Conservation (phyloP, 2,113 vertebrate genomes). For the Trogon melanurus region DNA sequence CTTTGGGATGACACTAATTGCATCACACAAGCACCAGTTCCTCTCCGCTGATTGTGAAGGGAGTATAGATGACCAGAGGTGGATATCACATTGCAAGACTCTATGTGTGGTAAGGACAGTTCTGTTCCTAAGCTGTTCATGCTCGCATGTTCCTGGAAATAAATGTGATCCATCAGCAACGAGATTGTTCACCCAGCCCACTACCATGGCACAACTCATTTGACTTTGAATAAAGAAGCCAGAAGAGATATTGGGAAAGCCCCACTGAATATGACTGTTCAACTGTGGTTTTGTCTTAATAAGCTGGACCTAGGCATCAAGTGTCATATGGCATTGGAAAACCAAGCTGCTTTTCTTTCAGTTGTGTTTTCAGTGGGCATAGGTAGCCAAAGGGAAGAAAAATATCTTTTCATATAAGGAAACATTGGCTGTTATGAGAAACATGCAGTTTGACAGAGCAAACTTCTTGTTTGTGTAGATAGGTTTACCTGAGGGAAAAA, state of each 20-base stretch:
- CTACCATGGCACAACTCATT: neutral
- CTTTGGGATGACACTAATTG: neutral
- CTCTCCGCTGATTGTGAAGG: neutral
- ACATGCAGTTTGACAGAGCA: neutral
- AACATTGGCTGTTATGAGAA: neutral
- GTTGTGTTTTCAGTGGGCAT: neutral
- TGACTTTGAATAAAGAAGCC: neutral
- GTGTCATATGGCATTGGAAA: neutral
- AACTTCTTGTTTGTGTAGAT: neutral
- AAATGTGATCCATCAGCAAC: neutral
- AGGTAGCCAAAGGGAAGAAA: neutral
- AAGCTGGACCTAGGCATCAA: neutral
- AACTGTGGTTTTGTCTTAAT: neutral
- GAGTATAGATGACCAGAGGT: neutral
- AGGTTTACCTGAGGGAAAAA: neutral
- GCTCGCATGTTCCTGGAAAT: neutral
- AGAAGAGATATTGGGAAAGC: neutral
- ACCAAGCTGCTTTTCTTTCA: neutral
- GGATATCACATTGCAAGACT: neutral
- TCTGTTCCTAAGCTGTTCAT: neutral
- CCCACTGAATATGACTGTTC: neutral
- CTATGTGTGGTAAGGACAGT: neutral
- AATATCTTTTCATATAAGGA: neutral
- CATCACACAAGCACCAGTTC: neutral
- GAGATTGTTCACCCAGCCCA: neutral